Evolutionary conservation across 2,113 vertebrate genomes (phyloP).

Genomic region (Toxotes chatareus): DNA sequence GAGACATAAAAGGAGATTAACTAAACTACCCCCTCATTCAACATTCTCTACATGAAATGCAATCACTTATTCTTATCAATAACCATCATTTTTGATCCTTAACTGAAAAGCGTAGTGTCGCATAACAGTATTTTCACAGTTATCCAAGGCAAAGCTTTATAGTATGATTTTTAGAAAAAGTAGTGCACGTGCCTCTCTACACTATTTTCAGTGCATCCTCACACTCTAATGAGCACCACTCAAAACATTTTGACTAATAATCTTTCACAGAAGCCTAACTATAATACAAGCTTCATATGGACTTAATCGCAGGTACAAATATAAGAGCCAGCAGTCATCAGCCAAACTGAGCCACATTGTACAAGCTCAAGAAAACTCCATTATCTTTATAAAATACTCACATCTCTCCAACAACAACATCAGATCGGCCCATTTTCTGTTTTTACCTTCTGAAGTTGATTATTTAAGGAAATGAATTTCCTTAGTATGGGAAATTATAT

Average conservation of each 20-base stretch:
- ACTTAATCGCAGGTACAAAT: not conserved
- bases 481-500: slow-evolving; percentile 18
- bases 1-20: not conserved
- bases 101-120: not conserved
- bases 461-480: slow-evolving; percentile 10
- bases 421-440: slow-evolving; percentile 13
- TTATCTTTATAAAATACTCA: slow-evolving; percentile 18
- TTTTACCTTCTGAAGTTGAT: not conserved
- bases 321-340: not conserved
- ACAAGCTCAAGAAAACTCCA: not conserved
- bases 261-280: not conserved
- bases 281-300: not conserved
- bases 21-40: not conserved
- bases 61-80: not conserved
- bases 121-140: not conserved
- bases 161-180: not conserved
- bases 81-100: not conserved
- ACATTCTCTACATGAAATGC: not conserved
- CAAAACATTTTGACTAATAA: not conserved
- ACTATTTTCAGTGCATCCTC: not conserved
- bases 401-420: not conserved
- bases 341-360: not conserved
- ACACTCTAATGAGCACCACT: not conserved
- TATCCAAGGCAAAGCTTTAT: not conserved
- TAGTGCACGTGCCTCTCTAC: not conserved